These are phyloP conservation scores for Eriosoma lanigerum DNA, from an alignment of 1,140 invertebrate species.

Conservation along the genomic window DNA sequence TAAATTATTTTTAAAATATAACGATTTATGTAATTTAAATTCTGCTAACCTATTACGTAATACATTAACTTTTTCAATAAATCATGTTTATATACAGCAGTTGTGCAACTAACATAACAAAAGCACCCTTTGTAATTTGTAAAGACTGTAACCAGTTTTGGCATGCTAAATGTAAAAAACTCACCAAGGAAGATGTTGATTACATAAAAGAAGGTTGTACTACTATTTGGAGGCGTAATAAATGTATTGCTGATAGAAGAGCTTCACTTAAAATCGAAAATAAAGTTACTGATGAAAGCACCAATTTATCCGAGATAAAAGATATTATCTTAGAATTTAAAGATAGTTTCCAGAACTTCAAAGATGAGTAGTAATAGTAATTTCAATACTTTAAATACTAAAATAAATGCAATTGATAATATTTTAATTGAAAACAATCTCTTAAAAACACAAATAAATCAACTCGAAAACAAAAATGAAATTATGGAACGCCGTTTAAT, in stretches of 20 bases:
- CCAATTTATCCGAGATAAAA: too few species aligned
- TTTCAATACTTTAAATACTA: not conserved
- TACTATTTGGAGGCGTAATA: not conserved
- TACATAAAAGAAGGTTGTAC: not conserved
- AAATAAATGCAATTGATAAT: not conserved
- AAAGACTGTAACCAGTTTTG: not conserved
- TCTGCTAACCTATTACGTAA: too few species aligned
- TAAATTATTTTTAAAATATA: too few species aligned
- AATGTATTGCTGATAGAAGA: not conserved
- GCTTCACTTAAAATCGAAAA: not conserved
- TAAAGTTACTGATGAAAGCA: too few species aligned
- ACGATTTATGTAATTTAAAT: too few species aligned
- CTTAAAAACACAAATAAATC: not conserved
- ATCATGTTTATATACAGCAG: too few species aligned
- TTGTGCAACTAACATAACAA: too few species aligned
- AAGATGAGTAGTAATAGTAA: not conserved
- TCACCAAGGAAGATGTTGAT: not conserved
- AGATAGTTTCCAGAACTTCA: conserved; percentile 2
- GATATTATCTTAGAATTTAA: too few species aligned
- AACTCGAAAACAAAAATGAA: conserved; percentile 22
- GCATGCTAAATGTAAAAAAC: conserved; percentile 16
- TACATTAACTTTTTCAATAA: too few species aligned
- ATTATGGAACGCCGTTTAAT: not conserved
- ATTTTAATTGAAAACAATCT: not conserved
- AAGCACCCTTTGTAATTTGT: not conserved